Base-by-base conservation (phyloP, 2,888 invertebrate species). In the Hydriomena furcata region DNA sequence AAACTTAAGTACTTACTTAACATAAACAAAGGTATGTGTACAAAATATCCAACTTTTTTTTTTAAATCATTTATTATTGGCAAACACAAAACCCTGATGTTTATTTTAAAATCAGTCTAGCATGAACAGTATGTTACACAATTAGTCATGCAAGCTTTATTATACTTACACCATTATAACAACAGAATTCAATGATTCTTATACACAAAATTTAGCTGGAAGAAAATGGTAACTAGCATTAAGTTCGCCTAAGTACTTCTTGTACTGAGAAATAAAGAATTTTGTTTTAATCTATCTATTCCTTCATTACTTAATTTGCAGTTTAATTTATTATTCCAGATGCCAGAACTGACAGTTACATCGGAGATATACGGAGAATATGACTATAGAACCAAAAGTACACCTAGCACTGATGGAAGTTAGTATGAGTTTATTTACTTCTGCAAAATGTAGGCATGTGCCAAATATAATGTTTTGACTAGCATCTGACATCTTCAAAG, bases 291-390 rank as follows among this genome's bases (percentile, higher is more conserved):
- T n/a, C n/a, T n/a, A n/a, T n/a, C n/a, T n/a, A n/a, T n/a, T n/a
- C n/a, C n/a, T n/a, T n/a, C n/a, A n/a, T n/a, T 10, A 8, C 10
- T 10, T 0, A 0, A 21, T 5, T 34, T 24, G 20, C n/a, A 21
- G 21, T 20, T 32, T 30, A 13, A 5, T 17, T 17, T 17, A 17
- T 21, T 35, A 12, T 37, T 78, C 41, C 65, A 91, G 89, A 91
- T 91, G 91, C 87, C 90, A 53, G 92, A 92, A 76, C 82, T 90
- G 48, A 92, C 92, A 64, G 93, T 95, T 41, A 93, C 93, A 31
- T 95, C 95, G 13, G 95, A 95, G 87, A 92, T 95, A 71, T 94
- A 94, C 76, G 86, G 91, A 24, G 95, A 95, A 82, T 92, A 92
- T 70, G 91, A 94, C 71, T 94, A 93, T 67, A 87, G 80, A 58